Base-by-base conservation (phyloP, 2,888 invertebrate genomes). In the Hesperia comma region DNA sequence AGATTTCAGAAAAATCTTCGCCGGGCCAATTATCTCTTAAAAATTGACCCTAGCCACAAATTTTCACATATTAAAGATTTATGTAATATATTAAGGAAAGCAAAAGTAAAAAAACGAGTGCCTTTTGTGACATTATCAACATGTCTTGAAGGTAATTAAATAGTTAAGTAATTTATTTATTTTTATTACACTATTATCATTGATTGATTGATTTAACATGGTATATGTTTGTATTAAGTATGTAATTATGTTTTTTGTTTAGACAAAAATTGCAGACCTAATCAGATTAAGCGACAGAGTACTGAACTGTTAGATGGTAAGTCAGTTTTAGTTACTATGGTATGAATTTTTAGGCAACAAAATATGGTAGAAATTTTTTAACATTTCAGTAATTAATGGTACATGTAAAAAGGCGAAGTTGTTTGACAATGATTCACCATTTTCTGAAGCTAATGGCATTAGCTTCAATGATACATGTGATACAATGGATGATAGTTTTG, bases 51-150 rank as follows among this genome's bases (percentile, higher is more conserved):
- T 0, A 6, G 67, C 6, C 73, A 72, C 17, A 89, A 84, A 70
- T 89, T 81, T 74, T 72, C 79, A 1, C 82, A 84, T 67, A 68
- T 90, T 0, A 84, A 82, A 71, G 70, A 75, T 6, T 74, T 90
- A 14, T 82, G 82, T 75, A 80, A 86, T 14, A 71, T 72, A 2
- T 68, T 88, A 12, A 82, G 80, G 62, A 57, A 68, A 2, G 73
- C 74, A 58, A 74, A 62, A 51, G 21, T 55, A 17, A 80, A 76
- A 61, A 85, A 79, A 74, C 81, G 80, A 70, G 82, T 79, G 0
- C 64, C 79, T 41, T 77, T 84, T 43, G 74, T 81, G n/a, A 87
- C 87, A 17, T 70, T 88, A 57, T 64, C 75, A 56, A 78, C 70
- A 12, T 68, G 75, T 19, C 37, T 76, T 17, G 72, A 69, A 64